Conservation (phyloP, 1,140 invertebrate species). For the Copidosoma floridanum region DNA sequence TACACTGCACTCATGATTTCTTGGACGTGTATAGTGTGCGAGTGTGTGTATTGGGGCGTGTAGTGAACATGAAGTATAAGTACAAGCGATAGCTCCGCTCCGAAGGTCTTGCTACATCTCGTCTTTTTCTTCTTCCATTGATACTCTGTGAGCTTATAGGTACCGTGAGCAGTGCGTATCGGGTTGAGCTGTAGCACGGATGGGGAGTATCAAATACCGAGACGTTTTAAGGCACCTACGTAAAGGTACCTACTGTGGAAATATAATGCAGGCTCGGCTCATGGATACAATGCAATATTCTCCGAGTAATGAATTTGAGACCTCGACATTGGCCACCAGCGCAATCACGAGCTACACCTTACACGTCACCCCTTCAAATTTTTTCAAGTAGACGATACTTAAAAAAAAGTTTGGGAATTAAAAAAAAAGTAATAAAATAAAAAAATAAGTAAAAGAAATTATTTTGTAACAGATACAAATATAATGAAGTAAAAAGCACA, state of each 20-base stretch:
- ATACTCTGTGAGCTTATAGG: not conserved
- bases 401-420: too few relatives aligned
- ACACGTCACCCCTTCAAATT: too few relatives aligned
- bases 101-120: not conserved
- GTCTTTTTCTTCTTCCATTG: not conserved
- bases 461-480: too few relatives aligned
- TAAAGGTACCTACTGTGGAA: not conserved
- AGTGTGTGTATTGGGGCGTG: too few relatives aligned
- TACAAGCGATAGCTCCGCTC: not conserved
- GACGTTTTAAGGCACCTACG: not conserved
- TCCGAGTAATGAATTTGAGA: not conserved
- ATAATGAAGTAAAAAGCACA: too few relatives aligned
- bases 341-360: too few relatives aligned
- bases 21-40: not conserved
- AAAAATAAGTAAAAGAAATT: too few relatives aligned
- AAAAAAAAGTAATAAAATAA: too few relatives aligned
- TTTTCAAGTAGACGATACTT: too few relatives aligned
- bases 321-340: too few relatives aligned
- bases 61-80: too few relatives aligned
- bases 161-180: not conserved
- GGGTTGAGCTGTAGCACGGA: too few relatives aligned
- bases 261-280: not conserved
- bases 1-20: slow-evolving; percentile 1
- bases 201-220: not conserved
- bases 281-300: not conserved